Percentiles rank a stretch among this genome's conserved stretches.
Evolutionary conservation across 2,113 vertebrate species (phyloP).

Genomic region (Lamprologus speciosus): DNA sequence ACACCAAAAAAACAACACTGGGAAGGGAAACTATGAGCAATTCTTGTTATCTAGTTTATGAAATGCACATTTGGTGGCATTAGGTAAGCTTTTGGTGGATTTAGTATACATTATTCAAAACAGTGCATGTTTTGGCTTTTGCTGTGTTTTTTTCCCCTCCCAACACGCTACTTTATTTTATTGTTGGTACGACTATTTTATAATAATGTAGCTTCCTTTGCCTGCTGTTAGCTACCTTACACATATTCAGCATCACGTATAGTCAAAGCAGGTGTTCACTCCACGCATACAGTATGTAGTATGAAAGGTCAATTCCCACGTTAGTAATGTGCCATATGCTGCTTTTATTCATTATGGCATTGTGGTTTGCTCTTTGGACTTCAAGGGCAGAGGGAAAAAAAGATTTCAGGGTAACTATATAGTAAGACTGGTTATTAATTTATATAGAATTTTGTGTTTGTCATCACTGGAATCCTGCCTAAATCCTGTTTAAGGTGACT

Average conservation of each 20-base stretch:
- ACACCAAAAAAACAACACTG: background rate
- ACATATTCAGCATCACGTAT: background rate
- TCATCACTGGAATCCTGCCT: background rate
- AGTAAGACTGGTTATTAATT: background rate
- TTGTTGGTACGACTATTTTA: background rate
- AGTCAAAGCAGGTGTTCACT: background rate
- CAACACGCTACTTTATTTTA: background rate
- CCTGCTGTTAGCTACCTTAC: background rate
- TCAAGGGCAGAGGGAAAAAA: background rate
- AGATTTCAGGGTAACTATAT: background rate
- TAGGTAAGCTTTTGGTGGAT: background rate
- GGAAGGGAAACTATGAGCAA: background rate
- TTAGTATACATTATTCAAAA: background rate
- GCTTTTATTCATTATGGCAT: background rate
- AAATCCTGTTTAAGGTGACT: background rate
- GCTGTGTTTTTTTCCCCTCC: background rate
- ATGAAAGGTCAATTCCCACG: background rate
- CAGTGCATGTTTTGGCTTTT: background rate
- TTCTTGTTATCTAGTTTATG: background rate
- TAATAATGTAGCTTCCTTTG: background rate
- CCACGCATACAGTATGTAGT: background rate
- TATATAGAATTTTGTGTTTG: background rate
- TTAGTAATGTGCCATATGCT: background rate
- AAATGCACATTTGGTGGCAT: background rate
- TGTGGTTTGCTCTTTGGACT: background rate